Conservation (phyloP, 2,888 invertebrate genomes). For the Omphaloscelis lunosa region DNA sequence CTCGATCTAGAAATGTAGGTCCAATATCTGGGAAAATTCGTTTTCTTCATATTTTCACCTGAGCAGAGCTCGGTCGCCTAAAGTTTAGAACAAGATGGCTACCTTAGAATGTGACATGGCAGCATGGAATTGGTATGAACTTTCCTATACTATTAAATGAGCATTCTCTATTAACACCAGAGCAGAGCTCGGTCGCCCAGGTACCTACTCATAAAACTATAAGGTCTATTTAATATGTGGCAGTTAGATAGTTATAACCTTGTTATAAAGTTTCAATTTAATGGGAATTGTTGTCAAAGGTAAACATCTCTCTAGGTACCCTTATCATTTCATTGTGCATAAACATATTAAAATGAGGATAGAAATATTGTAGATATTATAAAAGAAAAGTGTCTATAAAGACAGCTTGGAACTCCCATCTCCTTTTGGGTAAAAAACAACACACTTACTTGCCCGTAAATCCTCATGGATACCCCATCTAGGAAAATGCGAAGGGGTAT, state of each 20-base stretch:
- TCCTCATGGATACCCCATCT: background rate
- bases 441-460: conserved; percentile 10
- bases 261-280: background rate
- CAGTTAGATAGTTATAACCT: background rate
- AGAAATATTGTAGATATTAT: background rate
- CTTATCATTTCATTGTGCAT: background rate
- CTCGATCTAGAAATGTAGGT: too few relatives aligned
- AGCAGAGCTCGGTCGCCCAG: too few relatives aligned
- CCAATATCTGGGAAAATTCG: too few relatives aligned
- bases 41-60: too few relatives aligned
- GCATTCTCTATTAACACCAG: too few relatives aligned
- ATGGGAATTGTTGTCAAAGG: background rate
- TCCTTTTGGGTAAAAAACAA: conserved; percentile 6
- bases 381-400: background rate
- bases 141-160: too few relatives aligned
- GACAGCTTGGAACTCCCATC: background rate
- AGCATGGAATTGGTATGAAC: too few relatives aligned
- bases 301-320: too few relatives aligned
- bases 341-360: background rate
- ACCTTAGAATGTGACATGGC: too few relatives aligned
- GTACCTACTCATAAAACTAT: background rate
- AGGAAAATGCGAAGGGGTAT: background rate
- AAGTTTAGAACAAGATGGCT: too few relatives aligned
- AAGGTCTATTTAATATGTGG: background rate
- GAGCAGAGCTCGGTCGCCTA: too few relatives aligned